phyloP scores from a whole-genome alignment of 2,797 vertebrate genomes.

The Coccyzus lansbergi region DNA sequence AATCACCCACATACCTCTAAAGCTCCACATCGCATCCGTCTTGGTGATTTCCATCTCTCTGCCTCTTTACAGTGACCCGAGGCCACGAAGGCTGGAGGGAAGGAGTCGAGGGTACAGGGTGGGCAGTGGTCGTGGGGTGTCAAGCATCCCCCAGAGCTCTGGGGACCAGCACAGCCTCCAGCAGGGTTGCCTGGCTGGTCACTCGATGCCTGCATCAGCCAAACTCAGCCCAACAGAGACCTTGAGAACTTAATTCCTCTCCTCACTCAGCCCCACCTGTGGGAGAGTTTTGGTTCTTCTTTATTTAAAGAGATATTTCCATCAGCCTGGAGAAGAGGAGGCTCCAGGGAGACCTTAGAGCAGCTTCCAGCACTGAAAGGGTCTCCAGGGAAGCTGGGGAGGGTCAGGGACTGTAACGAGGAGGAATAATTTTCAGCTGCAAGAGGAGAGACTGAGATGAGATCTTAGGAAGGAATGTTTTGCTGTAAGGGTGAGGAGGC shows the following conservation, averaged over 20 bases:
- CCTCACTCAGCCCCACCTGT: background rate
- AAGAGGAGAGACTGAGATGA: no score
- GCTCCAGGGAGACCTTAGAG: no score
- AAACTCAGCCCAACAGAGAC: background rate
- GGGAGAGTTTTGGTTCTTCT: accelerated
- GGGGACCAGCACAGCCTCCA: background rate
- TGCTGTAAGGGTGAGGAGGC: no score
- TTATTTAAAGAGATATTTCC: background rate
- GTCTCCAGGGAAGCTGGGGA: no score
- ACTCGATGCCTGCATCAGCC: background rate
- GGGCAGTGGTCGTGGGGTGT: background rate
- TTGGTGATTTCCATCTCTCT: background rate
- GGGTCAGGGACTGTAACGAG: no score
- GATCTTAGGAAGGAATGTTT: no score
- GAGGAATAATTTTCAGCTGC: no score
- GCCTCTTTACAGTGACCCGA: background rate
- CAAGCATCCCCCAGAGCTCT: no score
- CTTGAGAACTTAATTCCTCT: background rate
- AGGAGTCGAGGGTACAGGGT: background rate
- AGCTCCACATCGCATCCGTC: background rate
- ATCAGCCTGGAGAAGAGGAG: no score
- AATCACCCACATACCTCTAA: no score
- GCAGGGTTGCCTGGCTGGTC: background rate
- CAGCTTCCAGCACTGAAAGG: no score
- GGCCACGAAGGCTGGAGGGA: background rate